Base-by-base conservation (phyloP, 30 jellyfish, hydroid and myxozoan species). In the Chironex yamaguchii region DNA sequence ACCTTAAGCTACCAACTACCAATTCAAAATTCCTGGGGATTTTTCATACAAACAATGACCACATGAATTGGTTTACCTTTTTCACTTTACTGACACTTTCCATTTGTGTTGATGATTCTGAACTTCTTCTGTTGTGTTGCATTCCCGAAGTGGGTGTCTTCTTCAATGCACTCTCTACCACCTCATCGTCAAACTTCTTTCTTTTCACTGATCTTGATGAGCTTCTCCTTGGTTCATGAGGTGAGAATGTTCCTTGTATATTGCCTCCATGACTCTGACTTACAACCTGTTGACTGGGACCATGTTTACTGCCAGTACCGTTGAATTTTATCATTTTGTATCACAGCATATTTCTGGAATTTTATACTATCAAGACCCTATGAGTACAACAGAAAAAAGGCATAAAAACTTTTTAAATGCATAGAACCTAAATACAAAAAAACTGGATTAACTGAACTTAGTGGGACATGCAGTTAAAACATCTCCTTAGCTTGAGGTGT, bases 151-250 rank as follows among this genome's bases (percentile, higher is more conserved):
- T 72, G 2, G 97, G 93, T 36, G 92, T 88, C 76, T 78, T 86
- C 23, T 31, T 25, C 29, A 30, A 52, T 1, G 96, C 80, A 21
- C 96, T 87, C 50, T 95, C 99, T 2, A 95, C 97, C 49, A 95
- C 64, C 84, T 95, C 99, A 71, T 95, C 99, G 82, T 95, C 99
- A 80, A 95, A 95, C 78, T 95, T 95, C 79, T 96, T 96, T 33
- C 99, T 62, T 80, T 95, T 95, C 21, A 95, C 89, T 0, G 99
- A 89, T 67, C 99, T 79, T 17, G 99, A 95, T 2, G 99, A 95
- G 67, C 99, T 95, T 62, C 99, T 85, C 21, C 97, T 49, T 1
- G 91, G 90, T 36, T 52, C 84, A 35, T 77, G 87, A 28, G 85
- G 62, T 0, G 89, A 71, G 12, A 42, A 42, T 42, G 9, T 9